Percentiles rank a stretch among this genome's conserved stretches.
Conservation (phyloP, 2,888 invertebrate species). For the Nomada flava region DNA sequence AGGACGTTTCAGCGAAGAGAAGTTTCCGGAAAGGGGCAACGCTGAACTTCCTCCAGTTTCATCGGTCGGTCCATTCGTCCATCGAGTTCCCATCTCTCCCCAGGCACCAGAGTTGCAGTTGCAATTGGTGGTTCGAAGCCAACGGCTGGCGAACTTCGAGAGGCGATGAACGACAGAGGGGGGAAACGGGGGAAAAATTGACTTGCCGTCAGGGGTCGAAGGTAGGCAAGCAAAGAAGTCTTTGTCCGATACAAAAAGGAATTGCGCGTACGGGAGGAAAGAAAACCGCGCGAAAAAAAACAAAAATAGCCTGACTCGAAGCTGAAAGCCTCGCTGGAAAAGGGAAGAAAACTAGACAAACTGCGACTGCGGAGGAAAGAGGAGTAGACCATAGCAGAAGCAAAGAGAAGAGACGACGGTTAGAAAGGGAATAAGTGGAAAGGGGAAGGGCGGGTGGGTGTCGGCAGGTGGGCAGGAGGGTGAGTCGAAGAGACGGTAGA, state of each 20-base stretch:
- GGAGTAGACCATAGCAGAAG: constrained; percentile 15
- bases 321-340: constrained; percentile 4
- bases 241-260: constrained; percentile 43
- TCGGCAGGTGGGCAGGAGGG: constrained; percentile 55
- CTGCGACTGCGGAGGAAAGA: constrained; percentile 28
- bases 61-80: constrained; percentile 1
- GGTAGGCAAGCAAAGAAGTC: constrained; percentile 37
- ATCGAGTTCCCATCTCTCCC: constrained; percentile 37
- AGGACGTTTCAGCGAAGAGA: too few species aligned
- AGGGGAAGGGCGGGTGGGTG: constrained; percentile 49
- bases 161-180: constrained; percentile 47
- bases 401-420: constrained; percentile 55
- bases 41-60: background rate
- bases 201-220: background rate
- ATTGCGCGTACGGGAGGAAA: constrained; percentile 38
- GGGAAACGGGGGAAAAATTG: constrained; percentile 27
- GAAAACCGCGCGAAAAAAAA: constrained; percentile 7
- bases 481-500: constrained; percentile 49
- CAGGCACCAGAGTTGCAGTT: constrained; percentile 59
- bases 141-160: constrained; percentile 49
- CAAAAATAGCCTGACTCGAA: constrained; percentile 7
- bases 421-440: constrained; percentile 60
- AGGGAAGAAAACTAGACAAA: constrained; percentile 19
- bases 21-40: background rate
- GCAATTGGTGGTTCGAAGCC: constrained; percentile 55